Conservation (phyloP, 1,140 invertebrate species). For the Sinella curviseta region DNA sequence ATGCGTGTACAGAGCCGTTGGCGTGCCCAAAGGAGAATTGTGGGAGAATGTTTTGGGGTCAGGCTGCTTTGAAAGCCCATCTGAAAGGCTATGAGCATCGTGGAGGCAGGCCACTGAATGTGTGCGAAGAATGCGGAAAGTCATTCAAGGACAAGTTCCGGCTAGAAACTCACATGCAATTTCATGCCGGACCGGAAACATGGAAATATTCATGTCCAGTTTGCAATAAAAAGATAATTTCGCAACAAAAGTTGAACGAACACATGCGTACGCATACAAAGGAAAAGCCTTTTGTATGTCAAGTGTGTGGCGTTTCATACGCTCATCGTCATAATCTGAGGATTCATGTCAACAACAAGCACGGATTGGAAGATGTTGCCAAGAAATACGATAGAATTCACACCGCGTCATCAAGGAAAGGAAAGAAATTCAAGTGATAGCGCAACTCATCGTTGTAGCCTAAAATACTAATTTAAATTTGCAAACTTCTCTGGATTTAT, state of each 20-base stretch:
- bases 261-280: background rate
- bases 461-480: too few relatives aligned
- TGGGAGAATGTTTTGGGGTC: background rate
- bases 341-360: background rate
- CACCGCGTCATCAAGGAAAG: background rate
- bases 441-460: too few relatives aligned
- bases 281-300: background rate
- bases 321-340: background rate
- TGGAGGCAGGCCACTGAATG: background rate
- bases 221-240: background rate
- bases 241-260: background rate
- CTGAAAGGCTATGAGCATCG: background rate
- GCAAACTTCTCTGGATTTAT: too few relatives aligned
- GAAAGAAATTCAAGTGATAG: too few relatives aligned
- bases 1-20: background rate
- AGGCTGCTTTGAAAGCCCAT: too few relatives aligned
- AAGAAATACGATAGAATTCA: background rate
- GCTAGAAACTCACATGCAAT: background rate
- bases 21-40: background rate
- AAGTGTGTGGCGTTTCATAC: background rate
- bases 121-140: background rate
- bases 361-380: background rate
- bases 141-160: background rate
- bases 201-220: background rate
- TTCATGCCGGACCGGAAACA: background rate